A percentile compares a stretch with the other conserved stretches of the same genome.
These are phyloP conservation scores for Bubalus kerabau DNA, from an alignment of 2,113 vertebrate species.

Conservation along the genomic window DNA sequence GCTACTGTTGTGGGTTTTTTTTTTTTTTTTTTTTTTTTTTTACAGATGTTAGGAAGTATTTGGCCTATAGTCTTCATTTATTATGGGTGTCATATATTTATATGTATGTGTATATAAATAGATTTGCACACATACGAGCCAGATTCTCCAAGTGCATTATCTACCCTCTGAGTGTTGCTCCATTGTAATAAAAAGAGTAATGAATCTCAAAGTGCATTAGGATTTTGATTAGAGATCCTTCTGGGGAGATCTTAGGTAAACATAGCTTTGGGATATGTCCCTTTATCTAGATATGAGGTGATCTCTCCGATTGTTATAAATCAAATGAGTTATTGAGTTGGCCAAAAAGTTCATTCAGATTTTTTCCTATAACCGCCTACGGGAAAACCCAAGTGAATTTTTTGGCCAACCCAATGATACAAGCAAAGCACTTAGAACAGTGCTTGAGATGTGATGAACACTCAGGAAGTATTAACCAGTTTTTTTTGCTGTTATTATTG, in stretches of 20 bases:
- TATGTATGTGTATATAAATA: not conserved
- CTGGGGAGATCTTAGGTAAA: not conserved
- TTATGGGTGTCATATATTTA: not conserved
- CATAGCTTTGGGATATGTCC: not conserved
- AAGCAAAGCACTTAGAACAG: not conserved
- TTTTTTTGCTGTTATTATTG: not conserved
- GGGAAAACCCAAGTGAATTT: not conserved
- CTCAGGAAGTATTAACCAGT: not conserved
- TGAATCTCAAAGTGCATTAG: not conserved
- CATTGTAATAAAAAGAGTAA: not conserved
- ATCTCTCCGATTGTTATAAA: not conserved
- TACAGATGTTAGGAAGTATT: not conserved
- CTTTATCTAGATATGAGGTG: not conserved
- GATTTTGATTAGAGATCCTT: not conserved
- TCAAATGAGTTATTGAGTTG: not conserved
- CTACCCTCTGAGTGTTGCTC: not conserved
- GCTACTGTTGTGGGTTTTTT: not conserved
- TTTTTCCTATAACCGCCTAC: not conserved
- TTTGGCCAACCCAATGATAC: not conserved
- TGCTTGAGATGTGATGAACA: not conserved
- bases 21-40: not conserved
- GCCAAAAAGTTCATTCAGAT: not conserved
- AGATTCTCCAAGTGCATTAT: not conserved
- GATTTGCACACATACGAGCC: not conserved
- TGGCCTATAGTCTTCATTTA: not conserved